Evolutionary conservation across 2,888 invertebrate species (phyloP), one percentile per base, ranked within the genome.

Genomic region (Hirudinaria manillensis): DNA sequence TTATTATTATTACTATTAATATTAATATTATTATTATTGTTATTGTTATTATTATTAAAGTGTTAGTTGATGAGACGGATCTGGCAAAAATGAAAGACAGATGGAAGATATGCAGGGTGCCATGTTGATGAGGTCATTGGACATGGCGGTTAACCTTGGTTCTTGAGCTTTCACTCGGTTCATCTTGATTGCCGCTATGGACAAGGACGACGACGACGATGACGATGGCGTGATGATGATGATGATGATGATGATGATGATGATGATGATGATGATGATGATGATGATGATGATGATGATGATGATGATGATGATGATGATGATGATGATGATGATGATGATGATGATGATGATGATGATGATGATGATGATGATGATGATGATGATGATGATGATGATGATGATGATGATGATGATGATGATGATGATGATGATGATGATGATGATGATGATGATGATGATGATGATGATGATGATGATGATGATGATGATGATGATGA

Each of bases 261-360:
- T 16, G 13, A 4, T 24, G 56, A 56, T 16, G 56, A 56, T 56
- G 56, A 56, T 27, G 56, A 70, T 38, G 36, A 70, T 38, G 36
- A 70, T 34, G 36, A 70, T 70, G 70, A 70, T 34, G 45, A 70
- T 34, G 70, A 70, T 24, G 70, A 70, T 38, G 70, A 70, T 70
- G 70, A 70, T 34, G 70, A 70, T 70, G 36, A 70, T 70, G 45
- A 70, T 70, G 70, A 70, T 70, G 70, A 70, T 70, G 70, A 70
- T 70, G 70, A 70, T 70, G 70, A 70, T 70, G 70, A 70, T 70
- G 70, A 70, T 70, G 70, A 70, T 70, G 70, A 36, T 4, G 70
- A 70, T 38, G 70, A 70, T 38, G 70, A 34, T 70, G 70, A 34
- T 51, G 38, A 53, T 13, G 34, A 19, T 6, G 55, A 24, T 27